phyloP scores from a whole-genome alignment of 1,140 invertebrate genomes.

The Propsilocerus akamusi region DNA sequence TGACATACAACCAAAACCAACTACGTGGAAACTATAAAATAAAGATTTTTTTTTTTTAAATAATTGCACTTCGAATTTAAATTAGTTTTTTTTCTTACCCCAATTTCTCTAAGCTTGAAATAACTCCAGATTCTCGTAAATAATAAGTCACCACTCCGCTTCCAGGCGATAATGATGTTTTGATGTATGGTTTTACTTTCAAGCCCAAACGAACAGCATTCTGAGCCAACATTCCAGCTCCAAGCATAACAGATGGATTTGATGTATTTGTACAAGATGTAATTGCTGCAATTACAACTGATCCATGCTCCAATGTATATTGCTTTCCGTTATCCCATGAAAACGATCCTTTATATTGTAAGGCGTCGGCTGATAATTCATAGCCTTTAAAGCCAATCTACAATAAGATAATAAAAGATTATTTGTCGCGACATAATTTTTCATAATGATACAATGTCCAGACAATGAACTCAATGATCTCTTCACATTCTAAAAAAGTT shows the following conservation, averaged over 20 bases:
- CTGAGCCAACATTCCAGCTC: conserved; percentile 81
- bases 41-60: too few species aligned
- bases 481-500: too few species aligned
- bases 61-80: too few species aligned
- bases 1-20: conserved; percentile 97
- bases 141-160: conserved; percentile 97
- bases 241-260: conserved; percentile 95
- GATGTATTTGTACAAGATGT: conserved; percentile 97
- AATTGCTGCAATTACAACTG: conserved; percentile 92
- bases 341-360: conserved; percentile 48
- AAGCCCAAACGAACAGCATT: conserved; percentile 88
- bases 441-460: conserved; percentile 18
- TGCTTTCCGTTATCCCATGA: conserved; percentile 65
- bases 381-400: conserved; percentile 92
- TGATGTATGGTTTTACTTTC: conserved; percentile 78
- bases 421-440: background rate
- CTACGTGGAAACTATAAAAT: too few species aligned
- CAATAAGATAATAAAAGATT: background rate
- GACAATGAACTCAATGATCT: conserved; percentile 18
- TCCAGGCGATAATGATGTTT: conserved; percentile 91
- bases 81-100: too few species aligned
- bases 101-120: conserved; percentile 65
- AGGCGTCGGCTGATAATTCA: conserved; percentile 51
- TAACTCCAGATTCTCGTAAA: conserved; percentile 63
- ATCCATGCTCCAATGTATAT: conserved; percentile 77